These are phyloP conservation scores for Julus scandinavius DNA, from an alignment of 2,888 invertebrate species.

Conservation along the genomic window DNA sequence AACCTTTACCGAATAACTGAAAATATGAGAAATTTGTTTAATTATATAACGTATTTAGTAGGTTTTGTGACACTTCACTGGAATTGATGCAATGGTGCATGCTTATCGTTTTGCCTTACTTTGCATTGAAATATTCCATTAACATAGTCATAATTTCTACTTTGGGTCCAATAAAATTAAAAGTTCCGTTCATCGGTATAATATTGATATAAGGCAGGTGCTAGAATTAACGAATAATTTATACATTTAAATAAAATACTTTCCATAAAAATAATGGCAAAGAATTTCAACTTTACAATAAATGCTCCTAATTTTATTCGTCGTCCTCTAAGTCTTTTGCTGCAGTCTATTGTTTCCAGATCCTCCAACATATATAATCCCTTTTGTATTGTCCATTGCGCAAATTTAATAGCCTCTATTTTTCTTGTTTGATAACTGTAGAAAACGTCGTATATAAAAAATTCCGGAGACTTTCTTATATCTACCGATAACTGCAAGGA, in stretches of 20 bases:
- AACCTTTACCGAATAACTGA: neutral
- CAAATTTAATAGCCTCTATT: conserved; percentile 25
- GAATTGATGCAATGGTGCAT: neutral
- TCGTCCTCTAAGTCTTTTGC: neutral
- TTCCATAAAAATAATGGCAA: neutral
- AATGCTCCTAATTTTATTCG: conserved; percentile 5
- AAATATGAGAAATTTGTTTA: neutral
- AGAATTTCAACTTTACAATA: neutral
- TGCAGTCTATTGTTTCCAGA: neutral
- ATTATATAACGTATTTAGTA: neutral
- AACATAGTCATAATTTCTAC: conserved; percentile 16
- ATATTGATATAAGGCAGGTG: neutral
- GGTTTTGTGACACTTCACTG: neutral
- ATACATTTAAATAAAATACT: neutral
- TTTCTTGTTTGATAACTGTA: conserved; percentile 12
- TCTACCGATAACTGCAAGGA: neutral
- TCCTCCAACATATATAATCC: conserved; percentile 33
- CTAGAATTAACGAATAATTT: neutral
- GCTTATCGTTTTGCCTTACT: neutral
- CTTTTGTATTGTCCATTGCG: neutral
- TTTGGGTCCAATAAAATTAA: conserved; percentile 23
- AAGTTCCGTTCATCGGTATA: neutral
- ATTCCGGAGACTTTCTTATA: neutral
- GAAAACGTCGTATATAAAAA: conserved; percentile 26
- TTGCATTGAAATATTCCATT: conserved; percentile 44